phyloP scores from a whole-genome alignment of 2,888 invertebrate species.

The Hoplodrina blanda region DNA sequence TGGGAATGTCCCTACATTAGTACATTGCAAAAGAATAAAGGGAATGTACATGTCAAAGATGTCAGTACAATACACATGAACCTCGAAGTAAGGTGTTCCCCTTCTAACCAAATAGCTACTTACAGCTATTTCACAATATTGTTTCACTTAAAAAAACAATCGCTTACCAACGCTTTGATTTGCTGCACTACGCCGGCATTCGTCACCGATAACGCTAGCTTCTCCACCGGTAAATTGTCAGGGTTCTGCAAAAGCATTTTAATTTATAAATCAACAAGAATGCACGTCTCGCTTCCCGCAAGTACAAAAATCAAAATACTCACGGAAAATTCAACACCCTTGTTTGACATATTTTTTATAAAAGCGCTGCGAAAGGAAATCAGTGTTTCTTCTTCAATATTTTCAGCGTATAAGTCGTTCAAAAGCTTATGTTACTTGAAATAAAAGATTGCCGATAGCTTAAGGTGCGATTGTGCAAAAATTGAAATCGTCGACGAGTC shows the following conservation, averaged over 20 bases:
- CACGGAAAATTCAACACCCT: constrained; percentile 70
- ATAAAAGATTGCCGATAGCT: constrained; percentile 18
- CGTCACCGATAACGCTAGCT: constrained; percentile 81
- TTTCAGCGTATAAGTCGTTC: neutral
- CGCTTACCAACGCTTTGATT: constrained; percentile 92
- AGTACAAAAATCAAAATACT: constrained; percentile 53
- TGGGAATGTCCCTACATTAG: constrained; percentile 18
- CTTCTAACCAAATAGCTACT: constrained; percentile 6
- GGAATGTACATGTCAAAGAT: constrained; percentile 5
- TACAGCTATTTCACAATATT: constrained; percentile 49
- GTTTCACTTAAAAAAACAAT: constrained; percentile 31
- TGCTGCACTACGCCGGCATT: constrained; percentile 89
- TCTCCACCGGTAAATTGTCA: constrained; percentile 90
- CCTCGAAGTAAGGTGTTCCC: constrained; percentile 36
- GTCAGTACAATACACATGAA: neutral
- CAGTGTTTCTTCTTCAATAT: constrained; percentile 5
- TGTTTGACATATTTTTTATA: constrained; percentile 65
- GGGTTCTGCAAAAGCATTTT: constrained; percentile 87
- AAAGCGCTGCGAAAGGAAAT: constrained; percentile 10
- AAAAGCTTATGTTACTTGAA: constrained; percentile 4
- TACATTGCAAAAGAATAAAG: constrained; percentile 3
- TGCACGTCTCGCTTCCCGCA: constrained; percentile 12
- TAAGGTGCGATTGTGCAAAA: constrained; percentile 6
- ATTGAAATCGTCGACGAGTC: constrained; percentile 61
- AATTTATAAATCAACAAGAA: constrained; percentile 52